A percentile compares a stretch with the other conserved stretches of the same genome.
These are phyloP conservation scores for Halcyon senegalensis DNA, from an alignment of 2,113 vertebrate genomes.

Conservation along the genomic window DNA sequence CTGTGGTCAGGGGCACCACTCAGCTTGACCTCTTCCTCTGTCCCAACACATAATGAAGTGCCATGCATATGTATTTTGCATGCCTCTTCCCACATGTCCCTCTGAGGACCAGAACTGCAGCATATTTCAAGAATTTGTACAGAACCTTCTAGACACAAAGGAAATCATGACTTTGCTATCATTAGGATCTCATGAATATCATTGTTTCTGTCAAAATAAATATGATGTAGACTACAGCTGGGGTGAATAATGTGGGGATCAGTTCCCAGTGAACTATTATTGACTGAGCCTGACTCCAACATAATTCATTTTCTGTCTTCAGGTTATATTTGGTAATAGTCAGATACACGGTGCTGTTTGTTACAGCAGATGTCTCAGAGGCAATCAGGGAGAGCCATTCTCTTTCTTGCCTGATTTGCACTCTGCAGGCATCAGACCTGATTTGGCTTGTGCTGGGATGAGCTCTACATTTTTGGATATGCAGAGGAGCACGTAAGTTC, in stretches of 20 bases:
- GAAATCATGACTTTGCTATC: neutral
- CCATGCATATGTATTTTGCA: neutral
- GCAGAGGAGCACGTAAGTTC: neutral
- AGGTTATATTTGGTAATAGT: neutral
- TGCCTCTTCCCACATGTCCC: neutral
- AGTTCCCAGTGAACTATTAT: neutral
- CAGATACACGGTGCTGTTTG: neutral
- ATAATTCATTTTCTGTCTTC: neutral
- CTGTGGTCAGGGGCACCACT: neutral
- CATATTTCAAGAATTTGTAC: neutral
- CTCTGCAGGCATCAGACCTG: neutral
- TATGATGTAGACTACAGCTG: neutral
- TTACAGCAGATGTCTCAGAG: neutral
- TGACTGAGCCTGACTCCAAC: constrained; percentile 5
- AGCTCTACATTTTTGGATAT: neutral
- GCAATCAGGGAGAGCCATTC: accelerated
- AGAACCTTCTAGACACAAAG: neutral
- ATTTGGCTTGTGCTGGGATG: neutral
- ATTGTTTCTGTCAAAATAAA: neutral
- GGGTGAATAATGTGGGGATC: neutral
- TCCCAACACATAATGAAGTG: neutral
- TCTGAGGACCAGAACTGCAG: neutral
- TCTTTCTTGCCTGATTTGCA: neutral
- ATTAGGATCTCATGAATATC: neutral
- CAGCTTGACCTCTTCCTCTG: neutral